Percentiles rank a stretch among this genome's conserved stretches.
These are phyloP conservation scores for Artibeus jamaicensis DNA, from an alignment of 2,797 vertebrate genomes.

Conservation along the genomic window DNA sequence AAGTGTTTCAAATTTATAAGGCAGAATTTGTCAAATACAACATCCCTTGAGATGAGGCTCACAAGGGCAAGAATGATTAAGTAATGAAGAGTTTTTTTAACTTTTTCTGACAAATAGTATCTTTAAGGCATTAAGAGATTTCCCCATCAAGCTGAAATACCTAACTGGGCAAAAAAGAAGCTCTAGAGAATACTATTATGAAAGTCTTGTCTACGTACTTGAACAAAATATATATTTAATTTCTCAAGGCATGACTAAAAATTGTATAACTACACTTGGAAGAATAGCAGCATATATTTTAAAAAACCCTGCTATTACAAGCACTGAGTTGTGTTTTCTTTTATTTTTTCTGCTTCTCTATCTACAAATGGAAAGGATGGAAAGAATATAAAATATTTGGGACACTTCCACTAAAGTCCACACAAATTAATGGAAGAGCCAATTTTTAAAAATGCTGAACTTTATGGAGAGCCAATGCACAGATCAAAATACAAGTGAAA, in stretches of 20 bases:
- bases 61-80: constrained; percentile 29
- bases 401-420: neutral
- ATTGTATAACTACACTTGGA: constrained; percentile 16
- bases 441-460: neutral
- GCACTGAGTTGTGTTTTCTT: neutral
- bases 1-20: constrained; percentile 46
- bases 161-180: neutral
- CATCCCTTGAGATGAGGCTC: constrained; percentile 8
- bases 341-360: neutral
- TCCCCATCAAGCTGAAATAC: constrained; percentile 36
- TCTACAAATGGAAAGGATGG: neutral
- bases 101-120: constrained; percentile 38
- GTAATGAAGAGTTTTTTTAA: constrained; percentile 44
- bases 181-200: neutral
- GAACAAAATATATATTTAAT: constrained; percentile 14
- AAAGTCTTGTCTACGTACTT: neutral
- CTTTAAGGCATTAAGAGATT: constrained; percentile 26
- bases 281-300: neutral
- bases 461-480: neutral
- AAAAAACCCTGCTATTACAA: neutral
- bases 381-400: constrained; percentile 11
- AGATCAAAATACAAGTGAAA: constrained; percentile 30
- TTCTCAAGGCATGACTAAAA: constrained; percentile 57
- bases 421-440: constrained; percentile 5
- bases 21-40: constrained; percentile 33